Conservation (phyloP, 2,797 vertebrate genomes). For the Denticeps clupeoides region DNA sequence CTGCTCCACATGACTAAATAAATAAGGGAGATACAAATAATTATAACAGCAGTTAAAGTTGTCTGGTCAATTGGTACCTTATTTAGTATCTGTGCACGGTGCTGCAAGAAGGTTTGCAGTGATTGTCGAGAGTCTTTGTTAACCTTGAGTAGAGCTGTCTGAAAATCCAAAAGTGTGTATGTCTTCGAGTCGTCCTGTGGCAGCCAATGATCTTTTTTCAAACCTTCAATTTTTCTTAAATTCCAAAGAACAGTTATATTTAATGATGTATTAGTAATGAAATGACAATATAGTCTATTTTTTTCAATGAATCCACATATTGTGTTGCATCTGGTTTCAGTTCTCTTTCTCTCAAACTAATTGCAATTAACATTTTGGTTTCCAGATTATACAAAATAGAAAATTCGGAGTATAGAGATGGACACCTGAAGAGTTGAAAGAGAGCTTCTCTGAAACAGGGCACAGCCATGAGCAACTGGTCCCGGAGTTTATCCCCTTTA, state of each 20-base stretch:
- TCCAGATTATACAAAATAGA: neutral
- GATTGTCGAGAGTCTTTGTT: slow-evolving; percentile 33
- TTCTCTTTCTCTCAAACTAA: too few relatives aligned
- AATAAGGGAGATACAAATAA: too few relatives aligned
- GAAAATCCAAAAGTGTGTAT: slow-evolving; percentile 56
- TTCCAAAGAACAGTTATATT: neutral
- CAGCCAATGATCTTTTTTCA: slow-evolving; percentile 51
- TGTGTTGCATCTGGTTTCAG: too few relatives aligned
- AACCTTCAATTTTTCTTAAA: slow-evolving; percentile 61
- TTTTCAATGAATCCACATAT: neutral
- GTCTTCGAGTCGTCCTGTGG: slow-evolving; percentile 41
- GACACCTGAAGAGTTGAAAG: slow-evolving; percentile 57
- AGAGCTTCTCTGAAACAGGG: slow-evolving; percentile 66
- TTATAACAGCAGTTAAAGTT: too few relatives aligned
- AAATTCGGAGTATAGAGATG: neutral
- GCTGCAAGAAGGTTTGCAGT: slow-evolving; percentile 47
- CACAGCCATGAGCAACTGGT: slow-evolving; percentile 48
- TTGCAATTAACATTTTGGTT: neutral
- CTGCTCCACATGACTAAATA: too few relatives aligned
- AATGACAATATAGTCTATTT: too few relatives aligned
- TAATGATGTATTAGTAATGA: too few relatives aligned
- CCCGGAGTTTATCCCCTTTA: slow-evolving; percentile 34
- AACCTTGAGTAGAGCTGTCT: slow-evolving; percentile 32
- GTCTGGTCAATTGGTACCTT: too few relatives aligned
- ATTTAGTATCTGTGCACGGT: slow-evolving; percentile 42